Base-by-base conservation (phyloP, 2,888 invertebrate species). In the Luffia ferchaultella region DNA sequence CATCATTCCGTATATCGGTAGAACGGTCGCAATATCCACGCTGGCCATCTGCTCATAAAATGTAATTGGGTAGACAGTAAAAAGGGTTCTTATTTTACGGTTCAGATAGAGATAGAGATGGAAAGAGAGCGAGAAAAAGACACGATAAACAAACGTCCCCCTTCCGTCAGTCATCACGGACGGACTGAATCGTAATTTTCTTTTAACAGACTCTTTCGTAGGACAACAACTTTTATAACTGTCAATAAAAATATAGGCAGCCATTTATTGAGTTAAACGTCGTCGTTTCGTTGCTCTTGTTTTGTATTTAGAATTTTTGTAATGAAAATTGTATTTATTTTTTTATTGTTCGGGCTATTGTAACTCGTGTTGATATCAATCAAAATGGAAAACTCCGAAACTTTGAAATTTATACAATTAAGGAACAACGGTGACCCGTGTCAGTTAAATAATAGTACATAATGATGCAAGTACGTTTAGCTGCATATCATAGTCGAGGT, bases 31-130 rank as follows among this genome's bases (percentile, higher is more conserved):
- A 62, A 73, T 73, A 76, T 71, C 68, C 67, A 67, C 41, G 68
- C 61, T 62, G 73, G 65, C 73, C 73, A 73, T 76, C 73, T 71
- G 70, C 68, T 70, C 75, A 65, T 82, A 80, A 82, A 82, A 82
- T 71, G 78, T 82, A 82, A 82, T 82, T 80, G 82, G 79, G 75
- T 76, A 65, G 67, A 68, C 73, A 65, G 72, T 79, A 78, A 80
- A 78, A 78, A 72, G 77, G 76, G 78, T 70, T 78, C 73, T 74
- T 76, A 77, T 76, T 80, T 80, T 80, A 80, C 65, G 70, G 65
- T 12, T 3, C 30, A 12, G 30, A 12, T 12, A 12, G 30, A 12
- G 30, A 30, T 3, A 30, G 3, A 30, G 30, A 30, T 3, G 30
- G 30, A 30, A 30, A 30, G 12, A 30, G 12, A 61, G 65, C 70